Base-by-base conservation (phyloP, 2,113 vertebrate genomes). In the Oncorhynchus gorbuscha region DNA sequence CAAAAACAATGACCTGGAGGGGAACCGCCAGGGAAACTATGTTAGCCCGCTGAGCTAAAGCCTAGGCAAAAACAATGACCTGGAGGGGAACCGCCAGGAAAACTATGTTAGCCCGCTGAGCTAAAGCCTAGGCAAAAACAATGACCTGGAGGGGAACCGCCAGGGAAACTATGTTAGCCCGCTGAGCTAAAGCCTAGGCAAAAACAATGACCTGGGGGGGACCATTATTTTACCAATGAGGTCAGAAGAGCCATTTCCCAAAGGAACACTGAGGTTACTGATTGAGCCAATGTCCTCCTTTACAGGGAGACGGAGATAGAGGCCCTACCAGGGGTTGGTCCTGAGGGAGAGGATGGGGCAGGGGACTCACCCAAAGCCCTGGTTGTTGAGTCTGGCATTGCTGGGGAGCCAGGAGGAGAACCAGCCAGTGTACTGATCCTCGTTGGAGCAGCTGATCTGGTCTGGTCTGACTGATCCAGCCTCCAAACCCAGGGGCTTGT, bases 371-470 rank as follows among this genome's bases (percentile, higher is more conserved):
- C 98, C 98, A 0, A 98, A 99, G 45, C 97, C 98, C 88, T 98
- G 97, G 78, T 92, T 94, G 0, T 99, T 99, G 76, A 99, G 96
- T 5, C 97, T 92, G 4, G 98, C 97, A 82, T 94, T 97, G 91
- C 91, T 95, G 14, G 97, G 93, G 0, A 94, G 92, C 98, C 98
- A 99, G 0, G 97, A 98, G 75, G 97, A 95, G 85, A 98, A 99
- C 98, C 98, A 99, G 76, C 97, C 97, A 0, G 94, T 94, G 76
- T 99, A 99, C 89, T 99, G 96, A 65, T 98, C 97, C 4, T 96
- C 92, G 82, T 95, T 98, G 86, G 98, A 97, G 86, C 97, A 99
- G 87, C 92, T 96, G 89, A 99, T 95, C 93, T 99, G 98, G 28
- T 98, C 96, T 1, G 94, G 71, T 61, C 83, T 93, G 66, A 99